Percentiles rank a stretch among this genome's conserved stretches.
phyloP scores from a whole-genome alignment of 2,113 vertebrate genomes.

The Cyprinodon tularosa region DNA sequence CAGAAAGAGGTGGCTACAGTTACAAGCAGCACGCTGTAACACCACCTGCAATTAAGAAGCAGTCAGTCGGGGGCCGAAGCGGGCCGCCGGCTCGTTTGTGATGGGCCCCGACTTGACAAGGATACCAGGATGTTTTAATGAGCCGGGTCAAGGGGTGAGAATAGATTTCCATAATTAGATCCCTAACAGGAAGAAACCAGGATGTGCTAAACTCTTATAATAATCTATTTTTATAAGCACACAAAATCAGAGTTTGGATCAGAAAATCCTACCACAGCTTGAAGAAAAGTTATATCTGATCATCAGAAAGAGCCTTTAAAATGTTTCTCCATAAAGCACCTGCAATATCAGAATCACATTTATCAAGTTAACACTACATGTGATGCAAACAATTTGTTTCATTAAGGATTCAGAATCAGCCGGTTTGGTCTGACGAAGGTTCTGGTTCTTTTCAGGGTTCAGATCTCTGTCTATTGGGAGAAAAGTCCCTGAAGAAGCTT shows the following conservation, averaged over 20 bases:
- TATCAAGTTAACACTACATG: too few species aligned
- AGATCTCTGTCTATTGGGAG: background rate
- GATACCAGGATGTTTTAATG: constrained; percentile 52
- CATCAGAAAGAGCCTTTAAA: background rate
- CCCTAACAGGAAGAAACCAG: constrained; percentile 18
- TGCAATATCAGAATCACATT: too few species aligned
- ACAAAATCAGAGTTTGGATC: background rate
- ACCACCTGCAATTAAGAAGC: constrained; percentile 31
- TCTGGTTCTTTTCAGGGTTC: background rate
- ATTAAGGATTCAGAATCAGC: too few species aligned
- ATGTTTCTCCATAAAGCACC: too few species aligned
- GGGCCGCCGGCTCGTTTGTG: constrained; percentile 39
- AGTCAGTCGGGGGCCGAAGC: constrained; percentile 3
- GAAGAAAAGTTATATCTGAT: background rate
- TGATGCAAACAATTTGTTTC: background rate
- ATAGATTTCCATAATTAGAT: constrained; percentile 56
- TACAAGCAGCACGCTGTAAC: constrained; percentile 21
- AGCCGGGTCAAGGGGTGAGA: constrained; percentile 18
- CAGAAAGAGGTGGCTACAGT: background rate
- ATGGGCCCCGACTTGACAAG: constrained; percentile 37
- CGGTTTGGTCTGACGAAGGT: too few species aligned
- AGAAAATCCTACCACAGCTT: background rate
- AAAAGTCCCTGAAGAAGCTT: background rate
- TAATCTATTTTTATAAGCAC: constrained; percentile 8
- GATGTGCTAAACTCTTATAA: constrained; percentile 21